A percentile compares a stretch with the other conserved stretches of the same genome.
Evolutionary conservation across 2,797 vertebrate species (phyloP).

Genomic region (Furcifer pardalis): DNA sequence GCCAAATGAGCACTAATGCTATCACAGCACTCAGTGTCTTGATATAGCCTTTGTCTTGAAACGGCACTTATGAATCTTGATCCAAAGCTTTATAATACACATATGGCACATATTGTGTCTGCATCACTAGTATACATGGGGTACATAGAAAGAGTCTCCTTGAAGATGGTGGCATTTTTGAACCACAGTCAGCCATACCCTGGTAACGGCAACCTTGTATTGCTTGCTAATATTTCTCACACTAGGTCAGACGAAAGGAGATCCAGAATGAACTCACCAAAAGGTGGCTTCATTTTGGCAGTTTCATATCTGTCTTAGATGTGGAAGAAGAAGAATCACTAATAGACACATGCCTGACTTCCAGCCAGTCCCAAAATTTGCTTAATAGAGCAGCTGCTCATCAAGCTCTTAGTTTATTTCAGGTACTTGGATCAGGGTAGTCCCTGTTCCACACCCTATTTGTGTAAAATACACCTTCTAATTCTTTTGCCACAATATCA

Average conservation of each 20-base stretch:
- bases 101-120: background rate
- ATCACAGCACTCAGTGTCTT: background rate
- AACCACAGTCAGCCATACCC: no score
- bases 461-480: background rate
- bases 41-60: background rate
- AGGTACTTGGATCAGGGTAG: background rate
- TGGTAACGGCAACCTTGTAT: no score
- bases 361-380: background rate
- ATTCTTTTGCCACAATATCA: background rate
- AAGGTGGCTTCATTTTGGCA: no score
- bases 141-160: no score
- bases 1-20: background rate
- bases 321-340: no score
- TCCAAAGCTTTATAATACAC: background rate
- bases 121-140: background rate
- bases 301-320: no score
- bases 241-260: no score
- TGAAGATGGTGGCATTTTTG: no score
- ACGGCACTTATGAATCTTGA: background rate
- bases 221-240: no score
- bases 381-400: background rate
- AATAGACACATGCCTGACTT: background rate
- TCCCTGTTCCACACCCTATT: background rate
- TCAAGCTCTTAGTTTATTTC: background rate
- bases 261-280: no score